Base-by-base conservation (phyloP, 2,888 invertebrate species). In the Phanerotoma sp. region DNA sequence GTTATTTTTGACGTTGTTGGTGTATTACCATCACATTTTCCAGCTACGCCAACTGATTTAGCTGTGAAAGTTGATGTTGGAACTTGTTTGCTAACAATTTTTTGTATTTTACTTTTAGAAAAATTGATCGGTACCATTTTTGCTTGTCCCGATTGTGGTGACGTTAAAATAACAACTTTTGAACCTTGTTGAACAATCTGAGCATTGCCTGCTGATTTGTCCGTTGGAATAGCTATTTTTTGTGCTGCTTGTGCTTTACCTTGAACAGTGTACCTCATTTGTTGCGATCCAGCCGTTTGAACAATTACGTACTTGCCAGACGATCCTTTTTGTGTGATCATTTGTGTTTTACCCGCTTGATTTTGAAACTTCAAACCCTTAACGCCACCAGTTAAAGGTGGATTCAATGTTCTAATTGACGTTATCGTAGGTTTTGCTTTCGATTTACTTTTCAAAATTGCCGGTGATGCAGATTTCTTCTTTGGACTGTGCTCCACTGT, bases 31-130 rank as follows among this genome's bases (percentile, higher is more conserved):
- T 81, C 80, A 56, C 77, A 79, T 66, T 66, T 77, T 38, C 66
- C 69, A 5, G 68, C 61, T 11, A 72, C 67, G 1, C 72, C 58
- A 2, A 68, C 63, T 13, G 28, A 21, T 48, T 73, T 75, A 0
- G 68, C 57, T 10, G 61, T 46, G 15, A 66, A 64, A 22, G 70
- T 61, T 18, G 82, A 80, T 13, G 83, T 67, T 67, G 83, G 83
- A 2, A 82, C 82, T 65, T 82, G 83, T n/a, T 81, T 82, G 5
- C 82, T 82, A 40, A 84, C 79, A 54, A 83, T 81, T 61, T 81
- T 79, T 25, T 73, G 74, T n/a, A 77, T 77, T 77, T 71, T 83
- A 72, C 56, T 79, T 77, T 72, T 81, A 71, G 42, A 59, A 20
- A 73, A 66, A 52, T 68, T 71, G 2, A 74, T 51, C 0, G 74